phyloP scores from a whole-genome alignment of 2,797 vertebrate genomes.

The Centroberyx gerrardi region DNA sequence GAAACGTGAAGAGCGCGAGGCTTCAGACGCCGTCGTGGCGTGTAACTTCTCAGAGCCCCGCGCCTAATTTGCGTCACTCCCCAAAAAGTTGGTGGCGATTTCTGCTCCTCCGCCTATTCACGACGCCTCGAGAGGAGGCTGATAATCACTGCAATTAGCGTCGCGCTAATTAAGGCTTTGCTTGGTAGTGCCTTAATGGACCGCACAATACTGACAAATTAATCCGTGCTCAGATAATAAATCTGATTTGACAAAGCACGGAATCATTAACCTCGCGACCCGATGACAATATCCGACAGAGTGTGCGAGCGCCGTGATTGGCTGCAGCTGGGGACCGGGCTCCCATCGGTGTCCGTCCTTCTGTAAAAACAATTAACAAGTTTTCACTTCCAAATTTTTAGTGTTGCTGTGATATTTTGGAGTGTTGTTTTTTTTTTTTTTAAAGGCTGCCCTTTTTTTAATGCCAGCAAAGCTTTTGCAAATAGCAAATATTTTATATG shows the following conservation, averaged over 20 bases:
- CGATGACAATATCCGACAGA: slow-evolving; percentile 49
- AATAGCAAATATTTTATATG: no score
- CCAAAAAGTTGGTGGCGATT: slow-evolving; percentile 67
- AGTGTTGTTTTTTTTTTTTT: no score
- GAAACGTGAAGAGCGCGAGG: slow-evolving; percentile 25
- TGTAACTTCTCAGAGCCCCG: slow-evolving; percentile 32
- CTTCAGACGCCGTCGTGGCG: slow-evolving; percentile 13
- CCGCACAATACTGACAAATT: slow-evolving; percentile 79
- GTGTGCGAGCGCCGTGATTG: slow-evolving; percentile 59
- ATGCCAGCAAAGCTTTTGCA: no score
- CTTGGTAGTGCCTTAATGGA: slow-evolving; percentile 76
- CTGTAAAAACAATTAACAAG: slow-evolving; percentile 20
- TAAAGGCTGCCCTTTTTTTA: no score
- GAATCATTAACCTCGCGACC: slow-evolving; percentile 79
- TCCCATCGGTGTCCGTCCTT: slow-evolving; percentile 12
- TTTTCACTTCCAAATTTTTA: slow-evolving; percentile 1
- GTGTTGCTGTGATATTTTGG: not conserved
- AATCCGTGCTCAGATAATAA: slow-evolving; percentile 80
- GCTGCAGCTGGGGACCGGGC: slow-evolving; percentile 50
- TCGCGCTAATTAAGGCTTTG: slow-evolving; percentile 78
- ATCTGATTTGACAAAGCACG: slow-evolving; percentile 82
- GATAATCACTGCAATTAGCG: slow-evolving; percentile 83
- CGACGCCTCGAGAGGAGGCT: slow-evolving; percentile 74
- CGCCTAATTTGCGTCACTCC: slow-evolving; percentile 58
- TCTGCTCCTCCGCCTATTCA: slow-evolving; percentile 62